Evolutionary conservation across 2,888 invertebrate genomes (phyloP).

Genomic region (Neocrepidodera transversa): DNA sequence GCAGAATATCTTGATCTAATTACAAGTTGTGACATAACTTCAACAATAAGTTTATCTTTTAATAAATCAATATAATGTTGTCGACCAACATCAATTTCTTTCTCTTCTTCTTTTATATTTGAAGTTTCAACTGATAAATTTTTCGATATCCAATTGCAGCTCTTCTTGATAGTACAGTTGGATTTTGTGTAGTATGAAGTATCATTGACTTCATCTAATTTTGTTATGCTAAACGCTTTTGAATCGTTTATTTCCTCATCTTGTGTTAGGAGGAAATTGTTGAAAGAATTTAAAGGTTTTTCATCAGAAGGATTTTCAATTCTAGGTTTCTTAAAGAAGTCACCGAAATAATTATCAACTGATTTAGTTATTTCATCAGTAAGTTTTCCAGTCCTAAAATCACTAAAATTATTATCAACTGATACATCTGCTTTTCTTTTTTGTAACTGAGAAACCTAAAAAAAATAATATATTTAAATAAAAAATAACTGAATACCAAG

Average conservation of each 20-base stretch:
- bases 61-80: constrained; percentile 44
- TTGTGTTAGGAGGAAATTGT: neutral
- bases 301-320: neutral
- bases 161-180: neutral
- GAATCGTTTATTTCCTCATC: neutral
- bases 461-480: neutral
- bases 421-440: constrained; percentile 28
- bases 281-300: neutral
- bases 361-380: neutral
- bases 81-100: constrained; percentile 28
- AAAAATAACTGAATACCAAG: no score
- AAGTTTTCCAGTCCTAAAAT: neutral
- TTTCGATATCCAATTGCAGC: constrained; percentile 39
- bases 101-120: constrained; percentile 32
- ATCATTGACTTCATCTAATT: neutral
- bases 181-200: neutral
- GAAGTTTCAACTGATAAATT: no score
- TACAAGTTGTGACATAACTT: constrained; percentile 33
- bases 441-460: constrained; percentile 12
- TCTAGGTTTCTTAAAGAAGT: constrained; percentile 1
- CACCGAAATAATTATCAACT: no score
- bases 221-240: neutral
- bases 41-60: constrained; percentile 45
- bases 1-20: constrained; percentile 17
- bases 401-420: no score